A percentile compares a stretch with the other conserved stretches of the same genome.
These are phyloP conservation scores for Aurelia aurita complex sp. Pacific DNA, from an alignment of 30 jellyfish, hydroid and myxozoan species.

Conservation along the genomic window DNA sequence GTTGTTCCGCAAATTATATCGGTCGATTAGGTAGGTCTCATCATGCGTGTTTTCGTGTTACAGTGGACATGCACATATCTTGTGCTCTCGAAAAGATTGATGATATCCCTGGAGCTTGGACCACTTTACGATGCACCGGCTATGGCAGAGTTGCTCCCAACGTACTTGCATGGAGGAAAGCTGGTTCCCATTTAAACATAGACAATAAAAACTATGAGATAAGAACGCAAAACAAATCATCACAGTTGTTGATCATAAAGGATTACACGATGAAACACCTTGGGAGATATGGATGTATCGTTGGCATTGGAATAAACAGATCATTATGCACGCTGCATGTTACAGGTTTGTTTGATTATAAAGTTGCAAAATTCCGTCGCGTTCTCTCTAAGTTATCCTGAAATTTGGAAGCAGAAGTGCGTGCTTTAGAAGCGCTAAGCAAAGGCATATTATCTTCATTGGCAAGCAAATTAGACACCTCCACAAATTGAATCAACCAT, in stretches of 20 bases:
- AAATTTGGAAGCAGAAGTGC: too few species aligned
- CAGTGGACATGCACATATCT: slow-evolving; percentile 62
- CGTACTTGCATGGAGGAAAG: slow-evolving; percentile 78
- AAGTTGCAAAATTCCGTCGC: too few species aligned
- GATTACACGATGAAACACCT: slow-evolving; percentile 55
- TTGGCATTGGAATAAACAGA: slow-evolving; percentile 60
- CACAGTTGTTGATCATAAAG: slow-evolving; percentile 50
- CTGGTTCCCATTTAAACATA: slow-evolving; percentile 25
- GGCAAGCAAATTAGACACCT: too few species aligned
- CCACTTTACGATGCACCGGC: slow-evolving; percentile 70
- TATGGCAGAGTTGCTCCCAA: slow-evolving; percentile 65
- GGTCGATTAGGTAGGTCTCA: background rate
- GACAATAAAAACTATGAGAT: slow-evolving; percentile 24
- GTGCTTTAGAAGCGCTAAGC: too few species aligned
- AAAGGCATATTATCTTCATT: too few species aligned
- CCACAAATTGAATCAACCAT: too few species aligned
- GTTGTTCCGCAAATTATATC: too few species aligned
- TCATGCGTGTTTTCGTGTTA: slow-evolving; percentile 17
- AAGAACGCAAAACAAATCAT: slow-evolving; percentile 16
- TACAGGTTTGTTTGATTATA: slow-evolving; percentile 55
- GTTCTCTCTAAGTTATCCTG: background rate
- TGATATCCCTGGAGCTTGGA: slow-evolving; percentile 70
- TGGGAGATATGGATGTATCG: slow-evolving; percentile 79
- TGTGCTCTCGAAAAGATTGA: slow-evolving; percentile 63
- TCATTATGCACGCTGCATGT: slow-evolving; percentile 48